Evolutionary conservation across 1,140 invertebrate genomes (phyloP).

Genomic region (Nasonia giraulti): DNA sequence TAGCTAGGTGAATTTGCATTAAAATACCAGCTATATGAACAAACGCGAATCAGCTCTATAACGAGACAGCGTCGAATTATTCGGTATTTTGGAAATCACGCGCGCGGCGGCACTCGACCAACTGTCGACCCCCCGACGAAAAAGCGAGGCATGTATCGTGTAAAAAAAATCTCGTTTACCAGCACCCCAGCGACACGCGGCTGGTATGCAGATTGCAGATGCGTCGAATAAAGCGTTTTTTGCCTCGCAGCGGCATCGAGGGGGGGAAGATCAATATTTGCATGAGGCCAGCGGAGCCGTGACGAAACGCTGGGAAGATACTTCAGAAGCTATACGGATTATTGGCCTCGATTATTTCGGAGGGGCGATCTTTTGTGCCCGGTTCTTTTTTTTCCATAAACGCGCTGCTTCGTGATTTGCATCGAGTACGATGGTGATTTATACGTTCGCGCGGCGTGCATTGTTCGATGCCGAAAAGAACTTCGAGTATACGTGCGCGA

Average conservation of each 20-base stretch:
- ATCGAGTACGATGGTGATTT: conserved; percentile 32
- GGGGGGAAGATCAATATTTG: conserved; percentile 67
- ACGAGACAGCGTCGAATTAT: conserved; percentile 48
- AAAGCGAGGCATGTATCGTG: conserved; percentile 10
- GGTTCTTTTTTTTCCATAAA: conserved; percentile 23
- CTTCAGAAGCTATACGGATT: conserved; percentile 35
- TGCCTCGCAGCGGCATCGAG: neutral
- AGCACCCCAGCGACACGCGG: conserved; percentile 39
- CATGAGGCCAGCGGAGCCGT: conserved; percentile 64
- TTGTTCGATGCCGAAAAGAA: neutral
- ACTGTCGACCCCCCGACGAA: conserved; percentile 58
- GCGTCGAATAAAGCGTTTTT: conserved; percentile 51
- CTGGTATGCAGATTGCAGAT: conserved; percentile 60
- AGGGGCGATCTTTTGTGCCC: conserved; percentile 16
- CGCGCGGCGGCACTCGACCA: conserved; percentile 62
- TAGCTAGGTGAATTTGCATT: no score
- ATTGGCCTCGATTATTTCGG: conserved; percentile 59
- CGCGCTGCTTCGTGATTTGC: conserved; percentile 16
- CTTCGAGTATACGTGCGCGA: neutral
- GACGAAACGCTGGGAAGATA: conserved; percentile 64
- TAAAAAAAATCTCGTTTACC: conserved; percentile 55
- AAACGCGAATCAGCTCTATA: conserved; percentile 34
- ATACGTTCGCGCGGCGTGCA: neutral
- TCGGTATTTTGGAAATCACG: conserved; percentile 66
- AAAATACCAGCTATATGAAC: no score